A percentile compares a stretch with the other conserved stretches of the same genome.
phyloP scores from a whole-genome alignment of 1,140 invertebrate genomes.

The Micrasema longulum region DNA sequence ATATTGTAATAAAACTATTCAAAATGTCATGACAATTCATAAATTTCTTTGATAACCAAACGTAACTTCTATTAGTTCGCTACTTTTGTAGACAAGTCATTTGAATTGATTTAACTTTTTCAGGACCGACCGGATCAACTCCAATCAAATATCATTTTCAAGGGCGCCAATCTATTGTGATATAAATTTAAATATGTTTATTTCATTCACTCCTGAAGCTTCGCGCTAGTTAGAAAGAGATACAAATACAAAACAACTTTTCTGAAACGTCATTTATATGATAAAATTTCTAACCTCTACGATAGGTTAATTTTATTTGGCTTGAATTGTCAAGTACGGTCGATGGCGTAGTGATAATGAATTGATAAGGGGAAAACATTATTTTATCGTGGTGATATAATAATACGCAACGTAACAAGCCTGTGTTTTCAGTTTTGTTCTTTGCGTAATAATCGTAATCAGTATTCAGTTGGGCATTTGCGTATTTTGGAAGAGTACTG shows the following conservation, averaged over 20 bases:
- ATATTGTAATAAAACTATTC: no score
- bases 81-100: no score
- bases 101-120: no score
- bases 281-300: constrained; percentile 34
- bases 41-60: no score
- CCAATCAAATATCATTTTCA: background rate
- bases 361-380: constrained; percentile 21
- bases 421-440: background rate
- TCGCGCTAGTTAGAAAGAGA: background rate
- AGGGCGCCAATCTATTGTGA: no score
- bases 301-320: constrained; percentile 28
- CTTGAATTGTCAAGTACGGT: background rate
- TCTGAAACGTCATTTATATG: constrained; percentile 1
- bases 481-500: constrained; percentile 18
- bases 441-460: background rate
- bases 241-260: constrained; percentile 7
- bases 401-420: constrained; percentile 25
- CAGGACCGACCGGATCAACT: no score
- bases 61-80: no score
- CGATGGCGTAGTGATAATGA: constrained; percentile 8
- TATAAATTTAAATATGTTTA: background rate
- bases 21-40: no score
- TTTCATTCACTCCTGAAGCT: background rate
- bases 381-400: constrained; percentile 18
- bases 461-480: constrained; percentile 36